Evolutionary conservation across 1,140 invertebrate genomes (phyloP), one percentile per base, ranked within the genome.

Genomic region (Heliothis subflexa): DNA sequence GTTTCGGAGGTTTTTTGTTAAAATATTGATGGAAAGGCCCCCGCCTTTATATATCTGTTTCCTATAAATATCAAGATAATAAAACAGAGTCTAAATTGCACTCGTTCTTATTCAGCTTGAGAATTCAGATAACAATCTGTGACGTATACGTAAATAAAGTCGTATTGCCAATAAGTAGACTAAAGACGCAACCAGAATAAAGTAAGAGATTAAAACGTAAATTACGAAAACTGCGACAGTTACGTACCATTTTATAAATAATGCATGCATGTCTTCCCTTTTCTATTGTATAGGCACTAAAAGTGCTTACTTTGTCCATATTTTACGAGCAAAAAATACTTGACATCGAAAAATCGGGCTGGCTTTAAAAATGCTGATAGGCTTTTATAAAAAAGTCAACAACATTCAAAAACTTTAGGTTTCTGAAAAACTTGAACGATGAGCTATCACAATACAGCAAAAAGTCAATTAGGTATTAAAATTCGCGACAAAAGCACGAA

Each of bases 381-480:
- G 21, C n/a, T 11, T 13, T 66, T 66, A 47, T 66, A n/a, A 16
- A 47, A n/a, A 45, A 66, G 18, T 28, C 55, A 47, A 33, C 40
- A 66, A 47, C 18, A 18, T 66, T 66, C 40, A 47, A 16, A 18
- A 47, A 4, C 40, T 45, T 64, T 64, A 45, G 45, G 10, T 33
- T 33, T 28, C 33, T n/a, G 13, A 25, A n/a, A n/a, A 66, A 47
- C 33, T 66, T 66, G 62, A 66, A 66, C 40, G 62, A 66, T 66
- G 40, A 33, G 68, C 68, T 40, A 50, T 55, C 50, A 71, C 50
- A 18, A 25, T 55, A 71, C 33, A 40, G 33, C 33, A 54, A 50
- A 55, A 28, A 71, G 68, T 55, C 68, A 55, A 71, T 55, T 55
- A 71, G 50, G 54, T 28, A 71, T 71, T 70, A 70, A 52, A 21